Percentiles rank a stretch among this genome's conserved stretches.
Conservation (phyloP, 2,888 invertebrate genomes). For the Kryphioiulus occultus region DNA sequence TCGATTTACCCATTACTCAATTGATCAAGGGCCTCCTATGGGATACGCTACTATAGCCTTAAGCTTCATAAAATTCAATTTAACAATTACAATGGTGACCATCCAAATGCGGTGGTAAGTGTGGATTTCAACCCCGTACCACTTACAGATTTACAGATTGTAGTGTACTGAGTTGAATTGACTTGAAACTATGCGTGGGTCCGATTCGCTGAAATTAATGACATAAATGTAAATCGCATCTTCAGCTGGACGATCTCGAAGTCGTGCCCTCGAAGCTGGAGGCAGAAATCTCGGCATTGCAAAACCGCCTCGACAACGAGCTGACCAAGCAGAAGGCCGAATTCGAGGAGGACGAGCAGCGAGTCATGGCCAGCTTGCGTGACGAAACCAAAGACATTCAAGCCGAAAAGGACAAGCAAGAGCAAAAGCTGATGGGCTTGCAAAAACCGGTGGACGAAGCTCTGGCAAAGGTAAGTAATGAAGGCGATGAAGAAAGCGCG, state of each 20-base stretch:
- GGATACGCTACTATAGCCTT: too few relatives aligned
- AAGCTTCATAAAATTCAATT: too few relatives aligned
- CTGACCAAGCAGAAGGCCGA: constrained; percentile 68
- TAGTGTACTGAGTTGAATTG: not conserved
- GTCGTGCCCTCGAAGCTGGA: constrained; percentile 77
- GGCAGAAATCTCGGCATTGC: constrained; percentile 70
- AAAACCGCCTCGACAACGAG: constrained; percentile 66
- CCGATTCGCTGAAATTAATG: too few relatives aligned
- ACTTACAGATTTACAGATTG: too few relatives aligned
- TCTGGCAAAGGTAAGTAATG: constrained; percentile 67
- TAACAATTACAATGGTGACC: too few relatives aligned
- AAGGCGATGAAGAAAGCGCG: too few relatives aligned
- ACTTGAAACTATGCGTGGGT: too few relatives aligned
- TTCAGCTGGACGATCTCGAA: constrained; percentile 70
- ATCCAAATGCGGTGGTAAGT: too few relatives aligned
- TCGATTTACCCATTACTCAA: too few relatives aligned
- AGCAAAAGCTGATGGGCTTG: constrained; percentile 73
- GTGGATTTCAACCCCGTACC: too few relatives aligned
- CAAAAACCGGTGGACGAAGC: constrained; percentile 76
- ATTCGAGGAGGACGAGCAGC: constrained; percentile 62
- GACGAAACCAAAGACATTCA: constrained; percentile 74
- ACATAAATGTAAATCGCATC: not conserved
- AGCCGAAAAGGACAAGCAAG: constrained; percentile 74
- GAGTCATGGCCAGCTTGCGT: constrained; percentile 71
- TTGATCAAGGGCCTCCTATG: too few relatives aligned